phyloP scores from a whole-genome alignment of 1,140 invertebrate species.

The Megalonaias nervosa region DNA sequence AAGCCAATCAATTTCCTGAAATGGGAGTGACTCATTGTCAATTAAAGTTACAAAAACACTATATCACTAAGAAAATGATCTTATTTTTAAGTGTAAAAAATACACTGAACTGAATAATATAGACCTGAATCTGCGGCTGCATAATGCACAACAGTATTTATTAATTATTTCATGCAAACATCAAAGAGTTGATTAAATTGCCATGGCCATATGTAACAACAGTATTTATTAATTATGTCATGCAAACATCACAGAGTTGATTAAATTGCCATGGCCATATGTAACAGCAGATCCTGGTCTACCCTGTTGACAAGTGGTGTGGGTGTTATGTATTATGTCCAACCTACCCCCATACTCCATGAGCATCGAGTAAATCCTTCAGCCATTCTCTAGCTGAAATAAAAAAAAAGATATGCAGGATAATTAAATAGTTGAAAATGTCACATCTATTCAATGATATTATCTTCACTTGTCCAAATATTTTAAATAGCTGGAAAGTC shows the following conservation, averaged over 20 bases:
- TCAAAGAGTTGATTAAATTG: background rate
- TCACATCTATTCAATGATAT: too few species aligned
- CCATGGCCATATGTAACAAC: background rate
- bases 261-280: background rate
- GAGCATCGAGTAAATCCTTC: conserved; percentile 53
- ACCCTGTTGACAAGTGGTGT: background rate
- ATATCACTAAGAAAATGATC: too few species aligned
- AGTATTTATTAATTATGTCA: background rate
- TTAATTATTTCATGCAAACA: background rate
- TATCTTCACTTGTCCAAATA: too few species aligned
- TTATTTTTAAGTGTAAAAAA: background rate
- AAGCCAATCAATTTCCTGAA: too few species aligned
- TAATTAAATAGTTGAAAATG: background rate
- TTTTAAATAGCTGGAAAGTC: too few species aligned
- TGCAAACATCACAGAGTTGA: background rate
- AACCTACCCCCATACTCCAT: conserved; percentile 45
- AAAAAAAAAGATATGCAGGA: conserved; percentile 10
- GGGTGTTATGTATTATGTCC: conserved; percentile 10
- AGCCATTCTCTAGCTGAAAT: conserved; percentile 60
- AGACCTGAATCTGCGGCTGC: background rate
- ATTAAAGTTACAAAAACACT: too few species aligned
- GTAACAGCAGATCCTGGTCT: too few species aligned
- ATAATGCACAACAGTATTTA: background rate
- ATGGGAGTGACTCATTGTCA: too few species aligned
- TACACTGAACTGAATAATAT: background rate